Conservation (phyloP, 2,888 invertebrate species). For the Antheraea yamamai region DNA sequence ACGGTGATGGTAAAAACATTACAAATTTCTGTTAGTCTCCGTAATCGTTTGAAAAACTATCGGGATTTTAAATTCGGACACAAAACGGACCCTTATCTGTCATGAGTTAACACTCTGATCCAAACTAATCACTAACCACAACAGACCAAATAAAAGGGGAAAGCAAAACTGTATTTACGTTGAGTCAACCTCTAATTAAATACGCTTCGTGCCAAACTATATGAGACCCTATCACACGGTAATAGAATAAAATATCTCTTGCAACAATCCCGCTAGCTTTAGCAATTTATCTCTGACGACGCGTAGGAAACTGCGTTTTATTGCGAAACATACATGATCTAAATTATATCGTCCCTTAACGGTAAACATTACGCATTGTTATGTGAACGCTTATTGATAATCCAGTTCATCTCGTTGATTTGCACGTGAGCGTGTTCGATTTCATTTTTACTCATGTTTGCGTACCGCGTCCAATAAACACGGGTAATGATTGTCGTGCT, state of each 20-base stretch:
- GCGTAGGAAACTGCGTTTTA: not conserved
- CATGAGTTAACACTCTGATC: not conserved
- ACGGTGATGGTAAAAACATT: not conserved
- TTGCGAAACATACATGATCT: not conserved
- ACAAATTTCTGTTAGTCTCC: not conserved
- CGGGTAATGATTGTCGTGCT: not conserved
- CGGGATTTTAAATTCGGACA: not conserved
- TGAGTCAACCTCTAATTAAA: constrained; percentile 1
- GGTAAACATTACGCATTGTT: constrained; percentile 1
- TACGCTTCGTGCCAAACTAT: not conserved
- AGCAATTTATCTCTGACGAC: not conserved
- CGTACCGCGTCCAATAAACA: not conserved
- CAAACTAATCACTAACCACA: not conserved
- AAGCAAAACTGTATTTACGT: not conserved
- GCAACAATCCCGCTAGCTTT: not conserved
- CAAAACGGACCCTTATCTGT: not conserved
- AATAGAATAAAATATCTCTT: not conserved
- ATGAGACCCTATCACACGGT: not conserved
- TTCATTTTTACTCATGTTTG: constrained; percentile 29
- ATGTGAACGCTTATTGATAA: constrained; percentile 24
- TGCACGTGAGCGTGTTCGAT: constrained; percentile 41
- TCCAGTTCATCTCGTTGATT: constrained; percentile 40
- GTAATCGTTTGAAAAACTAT: not conserved
- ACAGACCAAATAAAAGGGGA: not conserved
- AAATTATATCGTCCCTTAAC: not conserved